phyloP scores from a whole-genome alignment of 2,113 vertebrate genomes.

The Hipposideros armiger region DNA sequence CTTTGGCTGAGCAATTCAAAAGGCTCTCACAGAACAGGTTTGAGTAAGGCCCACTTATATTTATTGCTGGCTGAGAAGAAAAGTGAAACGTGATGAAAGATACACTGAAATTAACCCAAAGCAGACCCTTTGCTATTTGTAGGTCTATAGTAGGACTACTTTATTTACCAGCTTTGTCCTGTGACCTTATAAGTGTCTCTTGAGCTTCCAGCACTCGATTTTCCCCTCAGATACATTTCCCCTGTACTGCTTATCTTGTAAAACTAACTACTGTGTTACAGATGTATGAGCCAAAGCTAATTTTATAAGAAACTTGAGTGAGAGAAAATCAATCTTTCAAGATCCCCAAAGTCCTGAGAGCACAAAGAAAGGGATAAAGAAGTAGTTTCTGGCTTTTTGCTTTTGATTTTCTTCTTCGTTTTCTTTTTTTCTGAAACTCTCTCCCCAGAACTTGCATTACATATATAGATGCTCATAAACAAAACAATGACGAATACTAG shows the following conservation, averaged over 20 bases:
- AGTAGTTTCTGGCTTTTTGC: not conserved
- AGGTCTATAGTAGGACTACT: not conserved
- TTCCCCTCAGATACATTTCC: conserved; percentile 41
- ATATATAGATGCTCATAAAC: conserved; percentile 54
- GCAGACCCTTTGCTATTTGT: conserved; percentile 47
- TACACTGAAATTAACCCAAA: conserved; percentile 34
- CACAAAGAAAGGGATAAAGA: not conserved
- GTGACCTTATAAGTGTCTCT: conserved; percentile 58
- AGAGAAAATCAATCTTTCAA: conserved; percentile 52
- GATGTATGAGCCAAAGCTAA: conserved; percentile 64
- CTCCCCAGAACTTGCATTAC: not conserved
- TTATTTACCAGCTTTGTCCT: conserved; percentile 49
- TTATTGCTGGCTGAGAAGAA: conserved; percentile 53
- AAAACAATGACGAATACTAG: conserved; percentile 66
- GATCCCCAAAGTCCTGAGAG: conserved; percentile 52
- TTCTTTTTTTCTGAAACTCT: conserved; percentile 58
- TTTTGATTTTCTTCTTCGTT: conserved; percentile 48
- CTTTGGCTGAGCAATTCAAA: conserved; percentile 38
- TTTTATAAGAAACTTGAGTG: conserved; percentile 45
- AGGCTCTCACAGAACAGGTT: not conserved
- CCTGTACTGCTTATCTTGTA: conserved; percentile 31
- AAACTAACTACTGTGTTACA: conserved; percentile 50
- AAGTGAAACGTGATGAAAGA: conserved; percentile 62
- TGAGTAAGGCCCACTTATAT: not conserved
- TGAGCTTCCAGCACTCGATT: conserved; percentile 25